Base-by-base conservation (phyloP, 2,888 invertebrate species). In the Galerucella pusilla region DNA sequence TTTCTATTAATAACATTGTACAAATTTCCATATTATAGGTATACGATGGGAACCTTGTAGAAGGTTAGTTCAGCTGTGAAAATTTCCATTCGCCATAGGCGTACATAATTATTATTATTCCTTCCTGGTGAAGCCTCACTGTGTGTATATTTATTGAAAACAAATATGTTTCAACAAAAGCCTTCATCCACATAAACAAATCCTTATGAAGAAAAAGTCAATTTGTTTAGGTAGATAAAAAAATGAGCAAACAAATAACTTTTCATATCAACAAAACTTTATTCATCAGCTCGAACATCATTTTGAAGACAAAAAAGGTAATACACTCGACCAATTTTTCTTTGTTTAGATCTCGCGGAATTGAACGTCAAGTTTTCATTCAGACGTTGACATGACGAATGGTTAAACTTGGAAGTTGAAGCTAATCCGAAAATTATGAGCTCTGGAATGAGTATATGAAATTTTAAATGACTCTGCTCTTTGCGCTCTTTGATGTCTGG, bases 291-390 rank as follows among this genome's bases (percentile, higher is more conserved):
- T 45, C 11, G 20, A 65, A 20, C 20, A 42, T 65, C 64, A 45
- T 64, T 65, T 63, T n/a, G 42, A 25, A 63, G 63, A 63, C 63
- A 35, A 7, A 42, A 28, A 42, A 63, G 63, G 63, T 63, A 42
- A 63, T 63, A 35, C 63, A 63, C 0, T 46, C 46, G 46, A 42
- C 16, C 46, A 46, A 65, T 65, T 45, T 65, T 65, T 65, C 64
- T 45, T 25, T 65, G 64, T 65, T 57, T 65, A 46, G 20, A 20
- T 16, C 64, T 65, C 64, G 46, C 20, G 4, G 12, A 63, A 65
- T 65, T 45, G n/a, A n/a, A 20, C 64, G 16, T 46, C 46, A 65
- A 65, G 45, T 46, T 64, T 64, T 64, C 64, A 64, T 64, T 64
- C 45, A 25, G 45, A 45, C n/a, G 64, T 64, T 45, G 45, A 64